Conservation (phyloP, 2,888 invertebrate genomes). For the Venustoraphidia nigricollis region DNA sequence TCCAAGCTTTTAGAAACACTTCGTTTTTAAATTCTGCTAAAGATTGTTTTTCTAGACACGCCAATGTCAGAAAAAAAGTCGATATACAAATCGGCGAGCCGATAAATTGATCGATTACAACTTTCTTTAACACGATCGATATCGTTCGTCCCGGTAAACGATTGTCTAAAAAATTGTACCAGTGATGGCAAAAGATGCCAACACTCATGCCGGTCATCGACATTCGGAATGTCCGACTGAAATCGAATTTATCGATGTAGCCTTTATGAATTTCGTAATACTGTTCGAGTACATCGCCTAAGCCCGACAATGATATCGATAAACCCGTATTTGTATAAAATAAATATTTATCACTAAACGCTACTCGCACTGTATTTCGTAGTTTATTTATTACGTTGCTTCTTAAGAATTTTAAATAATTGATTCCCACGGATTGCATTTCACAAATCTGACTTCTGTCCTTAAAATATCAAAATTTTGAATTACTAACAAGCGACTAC, state of each 20-base stretch:
- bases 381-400: constrained; percentile 11
- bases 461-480: constrained; percentile 5
- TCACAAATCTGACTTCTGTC: not conserved
- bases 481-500: no score
- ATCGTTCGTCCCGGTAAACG: constrained; percentile 52
- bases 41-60: constrained; percentile 49
- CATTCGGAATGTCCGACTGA: constrained; percentile 55
- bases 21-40: constrained; percentile 46
- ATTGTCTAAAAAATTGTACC: constrained; percentile 67
- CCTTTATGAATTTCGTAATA: constrained; percentile 49
- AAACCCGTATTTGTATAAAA: constrained; percentile 67
- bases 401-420: not conserved
- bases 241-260: constrained; percentile 39
- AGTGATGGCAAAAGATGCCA: constrained; percentile 70
- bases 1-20: constrained; percentile 56
- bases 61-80: constrained; percentile 62
- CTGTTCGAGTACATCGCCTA: constrained; percentile 71
- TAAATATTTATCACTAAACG: constrained; percentile 49
- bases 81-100: constrained; percentile 69
- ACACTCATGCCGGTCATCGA: constrained; percentile 59
- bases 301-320: constrained; percentile 56
- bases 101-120: constrained; percentile 66
- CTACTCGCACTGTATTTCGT: constrained; percentile 23
- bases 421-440: constrained; percentile 1
- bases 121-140: constrained; percentile 53